Percentiles rank a stretch among this genome's conserved stretches.
Evolutionary conservation across 2,797 vertebrate species (phyloP).

Genomic region (Caiman crocodilus): DNA sequence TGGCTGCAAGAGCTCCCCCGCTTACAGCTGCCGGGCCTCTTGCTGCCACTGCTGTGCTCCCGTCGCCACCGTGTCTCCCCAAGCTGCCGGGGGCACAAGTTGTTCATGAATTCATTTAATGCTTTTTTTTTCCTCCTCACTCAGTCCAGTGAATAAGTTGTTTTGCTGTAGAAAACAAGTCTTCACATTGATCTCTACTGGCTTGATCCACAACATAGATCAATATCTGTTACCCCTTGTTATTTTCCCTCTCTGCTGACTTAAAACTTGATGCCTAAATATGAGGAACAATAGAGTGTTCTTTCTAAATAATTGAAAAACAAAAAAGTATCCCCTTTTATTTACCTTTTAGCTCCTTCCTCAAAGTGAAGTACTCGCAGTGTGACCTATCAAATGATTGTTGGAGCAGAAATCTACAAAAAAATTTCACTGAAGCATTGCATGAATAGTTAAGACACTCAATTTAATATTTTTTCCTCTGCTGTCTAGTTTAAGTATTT

Average conservation of each 20-base stretch:
- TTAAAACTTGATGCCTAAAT: not conserved
- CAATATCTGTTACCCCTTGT: not conserved
- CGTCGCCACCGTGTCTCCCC: too few species aligned
- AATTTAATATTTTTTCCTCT: not conserved
- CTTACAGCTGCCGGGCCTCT: too few species aligned
- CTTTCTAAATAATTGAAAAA: not conserved
- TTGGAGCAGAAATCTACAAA: not conserved
- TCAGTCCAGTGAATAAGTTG: not conserved
- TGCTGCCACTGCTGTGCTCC: too few species aligned
- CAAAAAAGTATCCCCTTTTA: not conserved
- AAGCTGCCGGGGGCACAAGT: too few species aligned
- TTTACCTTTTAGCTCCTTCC: not conserved
- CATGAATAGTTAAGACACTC: not conserved
- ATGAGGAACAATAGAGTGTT: not conserved
- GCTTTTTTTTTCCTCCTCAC: not conserved
- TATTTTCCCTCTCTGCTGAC: not conserved
- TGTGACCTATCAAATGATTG: not conserved
- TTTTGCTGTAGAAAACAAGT: not conserved
- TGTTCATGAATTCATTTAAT: too few species aligned
- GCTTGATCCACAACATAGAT: not conserved
- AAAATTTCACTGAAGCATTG: not conserved
- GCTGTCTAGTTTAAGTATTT: not conserved
- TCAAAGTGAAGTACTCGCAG: not conserved
- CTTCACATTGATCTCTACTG: not conserved
- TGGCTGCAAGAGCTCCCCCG: too few species aligned